Evolutionary conservation across 2,113 vertebrate species (phyloP).

Genomic region (Notarius lentiginosus): DNA sequence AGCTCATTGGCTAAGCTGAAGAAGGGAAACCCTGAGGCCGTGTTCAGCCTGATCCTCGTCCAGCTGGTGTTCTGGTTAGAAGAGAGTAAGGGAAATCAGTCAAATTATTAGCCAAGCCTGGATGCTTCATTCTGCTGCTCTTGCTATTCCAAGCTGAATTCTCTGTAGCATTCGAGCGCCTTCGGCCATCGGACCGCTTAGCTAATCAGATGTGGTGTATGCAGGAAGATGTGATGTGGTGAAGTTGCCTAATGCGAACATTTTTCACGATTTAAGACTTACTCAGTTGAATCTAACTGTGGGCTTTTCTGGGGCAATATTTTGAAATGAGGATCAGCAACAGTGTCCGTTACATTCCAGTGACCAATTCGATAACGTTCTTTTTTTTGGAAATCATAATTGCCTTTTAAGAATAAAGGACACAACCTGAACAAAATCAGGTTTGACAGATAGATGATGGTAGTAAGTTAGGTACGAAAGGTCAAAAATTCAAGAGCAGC

Average conservation of each 20-base stretch:
- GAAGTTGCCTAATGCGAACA: not conserved
- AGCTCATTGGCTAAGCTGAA: slow-evolving; percentile 57
- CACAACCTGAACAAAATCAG: not conserved
- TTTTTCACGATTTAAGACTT: not conserved
- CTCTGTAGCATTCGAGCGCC: not conserved
- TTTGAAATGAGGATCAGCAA: not conserved
- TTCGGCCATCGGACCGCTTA: not conserved
- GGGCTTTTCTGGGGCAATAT: not conserved
- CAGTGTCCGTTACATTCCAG: not conserved
- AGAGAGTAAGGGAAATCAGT: slow-evolving; percentile 36
- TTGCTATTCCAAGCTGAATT: not conserved
- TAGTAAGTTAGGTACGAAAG: not conserved
- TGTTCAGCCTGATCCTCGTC: slow-evolving; percentile 28
- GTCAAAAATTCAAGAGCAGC: not conserved
- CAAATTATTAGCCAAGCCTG: slow-evolving; percentile 30
- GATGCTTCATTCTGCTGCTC: slow-evolving; percentile 5
- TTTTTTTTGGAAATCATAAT: not conserved
- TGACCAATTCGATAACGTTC: not conserved
- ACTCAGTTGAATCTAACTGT: not conserved
- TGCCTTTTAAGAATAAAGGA: not conserved
- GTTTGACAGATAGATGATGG: not conserved
- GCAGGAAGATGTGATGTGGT: not conserved
- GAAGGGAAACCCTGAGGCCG: slow-evolving; percentile 63
- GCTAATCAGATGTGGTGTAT: not conserved
- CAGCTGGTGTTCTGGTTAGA: slow-evolving; percentile 37